These are phyloP conservation scores for Enteromius anoplus DNA, from an alignment of 2,797 vertebrate genomes.

Conservation along the genomic window DNA sequence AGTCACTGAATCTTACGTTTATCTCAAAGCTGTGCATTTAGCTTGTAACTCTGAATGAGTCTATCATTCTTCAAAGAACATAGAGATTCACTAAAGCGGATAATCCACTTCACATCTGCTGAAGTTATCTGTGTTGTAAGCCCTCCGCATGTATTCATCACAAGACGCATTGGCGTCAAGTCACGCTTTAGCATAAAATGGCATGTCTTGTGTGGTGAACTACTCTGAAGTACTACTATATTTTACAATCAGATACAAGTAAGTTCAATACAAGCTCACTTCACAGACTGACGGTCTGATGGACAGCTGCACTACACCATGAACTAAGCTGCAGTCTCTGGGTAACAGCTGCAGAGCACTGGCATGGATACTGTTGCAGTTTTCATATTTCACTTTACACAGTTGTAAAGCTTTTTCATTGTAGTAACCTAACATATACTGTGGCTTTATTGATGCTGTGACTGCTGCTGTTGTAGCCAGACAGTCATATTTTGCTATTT, in stretches of 20 bases:
- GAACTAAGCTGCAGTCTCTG: not conserved
- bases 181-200: not conserved
- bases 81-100: constrained; percentile 39
- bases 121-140: constrained; percentile 39
- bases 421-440: not conserved
- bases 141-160: not conserved
- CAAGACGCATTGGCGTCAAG: not conserved
- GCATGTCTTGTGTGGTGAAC: not conserved
- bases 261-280: not conserved
- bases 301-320: not conserved
- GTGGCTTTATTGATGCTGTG: too few species aligned
- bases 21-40: constrained; percentile 29
- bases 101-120: constrained; percentile 47
- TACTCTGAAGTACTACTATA: not conserved
- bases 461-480: not conserved
- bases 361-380: not conserved
- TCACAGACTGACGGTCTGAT: not conserved
- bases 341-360: constrained; percentile 9
- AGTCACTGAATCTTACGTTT: constrained; percentile 16
- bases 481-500: not conserved
- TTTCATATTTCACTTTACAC: not conserved
- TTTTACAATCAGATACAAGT: too few species aligned
- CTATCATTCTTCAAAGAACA: constrained; percentile 17
- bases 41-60: constrained; percentile 26
- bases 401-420: not conserved